phyloP scores from a whole-genome alignment of 2,888 invertebrate species.

The Melinaea marsaeus region DNA sequence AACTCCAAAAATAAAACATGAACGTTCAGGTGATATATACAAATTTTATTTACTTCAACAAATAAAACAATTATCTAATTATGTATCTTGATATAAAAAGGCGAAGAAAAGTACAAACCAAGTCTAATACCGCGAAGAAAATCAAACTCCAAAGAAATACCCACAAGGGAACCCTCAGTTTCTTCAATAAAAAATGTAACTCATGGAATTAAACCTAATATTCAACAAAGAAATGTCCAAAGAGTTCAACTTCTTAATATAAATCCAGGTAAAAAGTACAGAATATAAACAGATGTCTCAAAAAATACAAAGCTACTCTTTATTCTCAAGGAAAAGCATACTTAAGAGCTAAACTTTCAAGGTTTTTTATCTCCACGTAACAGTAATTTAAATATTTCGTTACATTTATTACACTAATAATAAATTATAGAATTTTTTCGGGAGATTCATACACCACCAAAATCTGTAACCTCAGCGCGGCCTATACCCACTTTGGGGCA shows the following conservation, averaged over 20 bases:
- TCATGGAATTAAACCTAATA: constrained; percentile 13
- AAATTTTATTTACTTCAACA: neutral
- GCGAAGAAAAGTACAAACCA: constrained; percentile 37
- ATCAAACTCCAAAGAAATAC: constrained; percentile 24
- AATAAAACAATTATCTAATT: constrained; percentile 1
- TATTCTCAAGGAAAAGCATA: too few relatives aligned
- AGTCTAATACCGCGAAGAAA: constrained; percentile 50
- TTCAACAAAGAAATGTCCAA: constrained; percentile 44
- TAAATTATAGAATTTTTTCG: constrained; percentile 43
- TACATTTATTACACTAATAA: neutral
- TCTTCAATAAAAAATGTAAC: constrained; percentile 4
- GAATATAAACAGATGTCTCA: too few relatives aligned
- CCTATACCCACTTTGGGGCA: constrained; percentile 53
- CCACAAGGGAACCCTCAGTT: constrained; percentile 24
- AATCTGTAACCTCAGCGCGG: constrained; percentile 39
- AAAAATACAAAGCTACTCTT: too few relatives aligned
- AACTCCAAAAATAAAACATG: constrained; percentile 9
- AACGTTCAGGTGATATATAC: constrained; percentile 16
- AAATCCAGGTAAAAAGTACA: constrained; percentile 42
- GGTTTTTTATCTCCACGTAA: constrained; percentile 6
- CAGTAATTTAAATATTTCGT: neutral
- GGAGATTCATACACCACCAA: constrained; percentile 34
- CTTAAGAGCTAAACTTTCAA: too few relatives aligned
- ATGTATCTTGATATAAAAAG: neutral
- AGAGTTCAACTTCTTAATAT: constrained; percentile 47